These are phyloP conservation scores for Prenolepis imparis DNA, from an alignment of 2,888 invertebrate genomes.

Conservation along the genomic window DNA sequence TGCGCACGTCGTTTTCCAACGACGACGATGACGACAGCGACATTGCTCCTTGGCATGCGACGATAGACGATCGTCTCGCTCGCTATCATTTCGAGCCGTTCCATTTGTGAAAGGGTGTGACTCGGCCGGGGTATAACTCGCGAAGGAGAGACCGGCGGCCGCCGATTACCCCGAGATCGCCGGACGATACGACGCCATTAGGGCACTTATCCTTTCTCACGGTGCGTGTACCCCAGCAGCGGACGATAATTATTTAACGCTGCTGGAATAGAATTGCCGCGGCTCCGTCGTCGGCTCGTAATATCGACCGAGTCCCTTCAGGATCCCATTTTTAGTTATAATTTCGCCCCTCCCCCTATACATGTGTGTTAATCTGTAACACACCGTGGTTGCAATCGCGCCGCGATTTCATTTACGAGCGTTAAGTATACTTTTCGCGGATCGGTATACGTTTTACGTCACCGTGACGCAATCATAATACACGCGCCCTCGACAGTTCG, in stretches of 20 bases:
- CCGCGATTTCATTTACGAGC: conserved; percentile 31
- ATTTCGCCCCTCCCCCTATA: neutral
- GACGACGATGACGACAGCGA: conserved; percentile 28
- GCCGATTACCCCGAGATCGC: conserved; percentile 80
- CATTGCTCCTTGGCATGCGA: conserved; percentile 84
- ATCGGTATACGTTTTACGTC: neutral
- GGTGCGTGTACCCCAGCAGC: conserved; percentile 57
- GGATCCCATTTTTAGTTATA: conserved; percentile 35
- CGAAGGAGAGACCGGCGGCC: conserved; percentile 58
- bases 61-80: conserved; percentile 76
- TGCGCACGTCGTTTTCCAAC: conserved; percentile 14
- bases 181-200: conserved; percentile 78
- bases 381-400: conserved; percentile 22
- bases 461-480: conserved; percentile 11
- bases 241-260: conserved; percentile 65
- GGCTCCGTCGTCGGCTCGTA: conserved; percentile 17
- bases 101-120: conserved; percentile 83
- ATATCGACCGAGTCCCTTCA: conserved; percentile 16
- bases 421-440: conserved; percentile 25
- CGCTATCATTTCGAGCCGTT: conserved; percentile 83
- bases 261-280: conserved; percentile 39
- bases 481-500: neutral
- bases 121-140: conserved; percentile 80
- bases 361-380: conserved; percentile 7
- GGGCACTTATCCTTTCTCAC: conserved; percentile 70